Percentiles rank a stretch among this genome's conserved stretches.
Conservation (phyloP, 2,113 vertebrate genomes). For the Sinocyclocheilus grahami region DNA sequence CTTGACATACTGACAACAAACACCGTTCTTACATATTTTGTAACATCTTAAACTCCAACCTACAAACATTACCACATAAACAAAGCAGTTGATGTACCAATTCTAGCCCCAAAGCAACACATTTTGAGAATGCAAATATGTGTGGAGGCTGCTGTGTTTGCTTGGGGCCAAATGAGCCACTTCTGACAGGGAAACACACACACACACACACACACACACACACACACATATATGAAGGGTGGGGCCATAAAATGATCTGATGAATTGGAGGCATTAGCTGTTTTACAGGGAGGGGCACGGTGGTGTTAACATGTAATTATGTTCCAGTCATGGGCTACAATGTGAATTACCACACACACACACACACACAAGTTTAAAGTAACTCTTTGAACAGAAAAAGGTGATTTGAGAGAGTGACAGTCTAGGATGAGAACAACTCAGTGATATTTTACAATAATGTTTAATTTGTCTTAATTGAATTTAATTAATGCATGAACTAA, state of each 20-base stretch:
- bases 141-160: constrained; percentile 68
- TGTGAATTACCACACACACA: constrained; percentile 58
- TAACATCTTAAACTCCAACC: constrained; percentile 12
- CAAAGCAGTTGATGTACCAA: constrained; percentile 54
- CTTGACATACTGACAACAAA: constrained; percentile 27
- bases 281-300: constrained; percentile 70
- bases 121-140: constrained; percentile 69
- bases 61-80: constrained; percentile 16
- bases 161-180: constrained; percentile 66
- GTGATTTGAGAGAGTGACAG: too few relatives aligned
- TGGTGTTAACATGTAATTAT: constrained; percentile 77
- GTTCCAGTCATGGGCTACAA: constrained; percentile 75
- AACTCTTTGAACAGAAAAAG: too few relatives aligned
- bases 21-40: not conserved
- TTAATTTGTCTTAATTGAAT: too few relatives aligned
- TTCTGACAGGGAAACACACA: constrained; percentile 58
- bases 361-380: too few relatives aligned
- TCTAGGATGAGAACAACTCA: too few relatives aligned
- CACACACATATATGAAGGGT: constrained; percentile 33
- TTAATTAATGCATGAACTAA: too few relatives aligned
- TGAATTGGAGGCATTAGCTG: constrained; percentile 74
- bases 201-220: constrained; percentile 30
- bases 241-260: constrained; percentile 64
- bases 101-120: constrained; percentile 77
- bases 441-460: too few relatives aligned